Evolutionary conservation across 2,888 invertebrate species (phyloP).

Genomic region (Callyntrura sp.): DNA sequence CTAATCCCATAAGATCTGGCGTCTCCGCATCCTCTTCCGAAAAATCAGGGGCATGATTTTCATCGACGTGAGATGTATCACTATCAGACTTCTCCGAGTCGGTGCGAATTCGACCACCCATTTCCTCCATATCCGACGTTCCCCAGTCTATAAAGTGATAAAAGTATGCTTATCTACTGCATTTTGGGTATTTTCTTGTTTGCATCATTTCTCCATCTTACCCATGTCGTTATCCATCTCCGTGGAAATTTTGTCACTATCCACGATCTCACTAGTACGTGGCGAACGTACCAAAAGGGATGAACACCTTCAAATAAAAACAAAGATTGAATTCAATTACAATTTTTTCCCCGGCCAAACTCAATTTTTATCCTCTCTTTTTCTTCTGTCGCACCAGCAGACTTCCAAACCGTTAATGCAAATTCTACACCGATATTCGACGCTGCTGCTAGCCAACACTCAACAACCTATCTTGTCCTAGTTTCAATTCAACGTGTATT

Average conservation of each 20-base stretch:
- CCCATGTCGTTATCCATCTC: constrained; percentile 80
- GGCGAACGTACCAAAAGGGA: constrained; percentile 90
- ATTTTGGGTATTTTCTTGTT: too few species aligned
- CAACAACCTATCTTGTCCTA: constrained; percentile 20
- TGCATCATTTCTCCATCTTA: neutral
- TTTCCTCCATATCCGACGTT: constrained; percentile 80
- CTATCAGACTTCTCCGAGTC: constrained; percentile 81
- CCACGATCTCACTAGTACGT: constrained; percentile 81
- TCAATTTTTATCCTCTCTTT: too few species aligned
- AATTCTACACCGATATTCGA: neutral
- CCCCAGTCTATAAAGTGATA: constrained; percentile 79
- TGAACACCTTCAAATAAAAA: constrained; percentile 88
- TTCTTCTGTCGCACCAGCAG: too few species aligned
- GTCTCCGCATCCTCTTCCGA: constrained; percentile 79
- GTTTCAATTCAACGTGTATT: constrained; percentile 49
- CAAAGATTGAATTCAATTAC: too few species aligned
- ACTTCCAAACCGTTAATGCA: too few species aligned
- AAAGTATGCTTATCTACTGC: neutral
- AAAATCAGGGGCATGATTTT: constrained; percentile 76
- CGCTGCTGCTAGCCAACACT: neutral
- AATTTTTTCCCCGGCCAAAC: too few species aligned
- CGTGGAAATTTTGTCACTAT: constrained; percentile 79
- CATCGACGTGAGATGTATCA: constrained; percentile 83
- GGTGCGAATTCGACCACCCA: constrained; percentile 75
- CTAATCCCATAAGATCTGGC: constrained; percentile 48